Base-by-base conservation (phyloP, 1,140 invertebrate species). In the Drosophila kurseongensis region DNA sequence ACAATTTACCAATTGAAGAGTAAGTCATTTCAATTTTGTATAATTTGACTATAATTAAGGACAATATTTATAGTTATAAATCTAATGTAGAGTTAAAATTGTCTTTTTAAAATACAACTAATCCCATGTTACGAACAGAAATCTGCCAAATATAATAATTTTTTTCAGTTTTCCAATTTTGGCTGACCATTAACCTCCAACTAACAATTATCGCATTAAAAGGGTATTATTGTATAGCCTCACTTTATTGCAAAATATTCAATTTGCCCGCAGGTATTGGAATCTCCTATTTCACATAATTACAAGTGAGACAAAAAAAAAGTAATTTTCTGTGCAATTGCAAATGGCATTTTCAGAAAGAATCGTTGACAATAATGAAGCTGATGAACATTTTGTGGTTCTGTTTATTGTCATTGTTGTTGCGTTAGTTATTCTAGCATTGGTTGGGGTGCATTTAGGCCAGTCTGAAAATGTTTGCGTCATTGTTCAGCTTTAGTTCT, bases 371-470 rank as follows among this genome's bases (percentile, higher is more conserved):
- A 83, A 68, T 88, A 88, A 86, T 86, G 65, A 66, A 82, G 78
- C 83, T 73, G 71, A 47, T 82, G 54, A 88, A 79, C 75, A 78
- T 80, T 86, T 74, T 88, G 83, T 27, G 84, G 83, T 77, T 55
- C 47, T 83, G 83, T 74, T 77, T 68, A 82, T 82, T 82, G 63
- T 80, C 62, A 78, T 55, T 66, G 60, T 29, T 61, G 57, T 54
- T 72, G 29, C 41, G 50, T 65, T 73, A 35, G 44, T 41, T 74
- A 47, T 72, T 50, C 48, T 23, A 9, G 14, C 45, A 54, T 47
- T 41, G 73, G 61, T n/a, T 27, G 10, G 40, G 55, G 29, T 76
- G 36, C 55, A 73, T 72, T 72, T 66, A 16, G 36, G 27, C 65
- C 71, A 41, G 55, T 71, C 67, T 42, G 57, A 56, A 68, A 57